A percentile compares a stretch with the other conserved stretches of the same genome.
These are phyloP conservation scores for Thermophis baileyi DNA, from an alignment of 2,113 vertebrate species.

Conservation along the genomic window DNA sequence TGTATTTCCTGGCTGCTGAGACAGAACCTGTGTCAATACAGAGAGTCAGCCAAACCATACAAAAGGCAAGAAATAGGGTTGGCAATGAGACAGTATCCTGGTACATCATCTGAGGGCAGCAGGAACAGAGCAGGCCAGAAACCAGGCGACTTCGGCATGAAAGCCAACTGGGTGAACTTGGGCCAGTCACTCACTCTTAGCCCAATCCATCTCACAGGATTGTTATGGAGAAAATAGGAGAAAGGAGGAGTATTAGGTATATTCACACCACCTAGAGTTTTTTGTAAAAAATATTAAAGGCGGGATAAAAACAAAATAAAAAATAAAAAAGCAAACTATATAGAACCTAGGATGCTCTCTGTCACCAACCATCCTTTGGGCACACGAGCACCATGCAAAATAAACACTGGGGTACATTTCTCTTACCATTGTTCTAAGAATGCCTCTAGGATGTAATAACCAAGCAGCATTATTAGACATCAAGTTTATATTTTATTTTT, in stretches of 20 bases:
- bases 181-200: not conserved
- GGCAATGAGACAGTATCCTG: not conserved
- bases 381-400: not conserved
- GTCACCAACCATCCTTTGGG: not conserved
- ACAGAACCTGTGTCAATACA: not conserved
- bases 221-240: not conserved
- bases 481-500: not conserved
- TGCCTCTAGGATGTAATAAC: not conserved
- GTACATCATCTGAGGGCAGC: not conserved
- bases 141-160: not conserved
- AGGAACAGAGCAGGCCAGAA: not conserved
- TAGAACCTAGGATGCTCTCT: not conserved
- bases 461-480: not conserved
- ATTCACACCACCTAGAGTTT: not conserved
- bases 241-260: not conserved
- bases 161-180: not conserved
- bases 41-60: not conserved
- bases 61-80: not conserved
- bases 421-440: not conserved
- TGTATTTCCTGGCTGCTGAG: not conserved
- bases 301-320: not conserved
- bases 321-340: not conserved
- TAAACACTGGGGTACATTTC: not conserved
- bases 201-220: not conserved
- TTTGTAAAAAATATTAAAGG: not conserved